A percentile compares a stretch with the other conserved stretches of the same genome.
Conservation (phyloP, 1,140 invertebrate genomes). For the Pseudomyrmex gracilis region DNA sequence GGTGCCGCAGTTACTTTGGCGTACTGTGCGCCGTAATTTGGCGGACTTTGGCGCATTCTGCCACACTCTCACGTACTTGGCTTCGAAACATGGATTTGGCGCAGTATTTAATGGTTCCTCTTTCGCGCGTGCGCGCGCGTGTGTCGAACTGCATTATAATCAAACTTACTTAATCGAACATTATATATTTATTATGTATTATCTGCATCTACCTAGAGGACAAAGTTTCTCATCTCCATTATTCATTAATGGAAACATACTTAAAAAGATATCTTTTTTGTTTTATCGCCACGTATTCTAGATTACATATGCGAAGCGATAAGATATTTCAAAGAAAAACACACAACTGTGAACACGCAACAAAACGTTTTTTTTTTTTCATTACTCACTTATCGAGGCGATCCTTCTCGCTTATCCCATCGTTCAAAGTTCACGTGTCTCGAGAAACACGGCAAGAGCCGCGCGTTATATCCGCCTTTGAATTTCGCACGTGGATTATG, state of each 20-base stretch:
- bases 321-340: conserved; percentile 4
- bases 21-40: conserved; percentile 48
- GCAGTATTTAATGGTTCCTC: conserved; percentile 11
- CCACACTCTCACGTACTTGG: conserved; percentile 36
- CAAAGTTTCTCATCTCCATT: background rate
- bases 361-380: background rate
- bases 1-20: conserved; percentile 39
- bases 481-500: background rate
- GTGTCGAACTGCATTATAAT: background rate
- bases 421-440: background rate
- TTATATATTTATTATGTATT: background rate
- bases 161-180: background rate
- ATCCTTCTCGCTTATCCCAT: background rate
- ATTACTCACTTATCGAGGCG: conserved; percentile 14
- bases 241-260: conserved; percentile 2
- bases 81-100: conserved; percentile 40
- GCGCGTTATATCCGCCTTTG: background rate
- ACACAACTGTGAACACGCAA: background rate
- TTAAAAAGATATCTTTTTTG: background rate
- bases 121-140: too few species aligned
- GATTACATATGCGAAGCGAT: conserved; percentile 6
- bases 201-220: background rate
- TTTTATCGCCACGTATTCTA: background rate
- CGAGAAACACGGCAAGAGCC: background rate
- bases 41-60: conserved; percentile 48